Evolutionary conservation across 2,797 vertebrate species (phyloP).

Genomic region (Avahi laniger): DNA sequence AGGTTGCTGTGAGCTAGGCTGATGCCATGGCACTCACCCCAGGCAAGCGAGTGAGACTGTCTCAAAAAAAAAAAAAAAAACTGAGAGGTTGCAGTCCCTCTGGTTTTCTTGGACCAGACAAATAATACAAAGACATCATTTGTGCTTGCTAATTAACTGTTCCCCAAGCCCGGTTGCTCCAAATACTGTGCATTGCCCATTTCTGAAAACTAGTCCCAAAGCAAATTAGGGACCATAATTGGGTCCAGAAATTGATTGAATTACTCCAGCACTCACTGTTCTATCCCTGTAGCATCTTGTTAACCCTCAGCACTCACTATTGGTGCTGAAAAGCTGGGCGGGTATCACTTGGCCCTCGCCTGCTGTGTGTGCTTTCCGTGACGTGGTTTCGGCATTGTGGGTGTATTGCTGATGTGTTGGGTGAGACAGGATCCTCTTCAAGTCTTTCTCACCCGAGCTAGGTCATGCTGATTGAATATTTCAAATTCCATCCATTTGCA

Average conservation of each 20-base stretch:
- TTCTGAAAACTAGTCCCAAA: background rate
- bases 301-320: too few relatives aligned
- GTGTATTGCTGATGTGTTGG: background rate
- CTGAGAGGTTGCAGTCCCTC: background rate
- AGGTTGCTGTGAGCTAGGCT: too few relatives aligned
- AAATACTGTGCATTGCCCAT: background rate
- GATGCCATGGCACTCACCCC: too few relatives aligned
- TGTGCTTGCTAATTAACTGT: background rate
- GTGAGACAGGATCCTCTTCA: background rate
- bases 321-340: fast-evolving
- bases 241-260: background rate
- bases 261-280: background rate
- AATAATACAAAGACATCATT: background rate
- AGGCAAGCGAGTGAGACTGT: too few relatives aligned
- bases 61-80: too few relatives aligned
- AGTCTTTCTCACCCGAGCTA: background rate
- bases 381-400: too few relatives aligned
- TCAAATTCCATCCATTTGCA: background rate
- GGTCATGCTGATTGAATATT: background rate
- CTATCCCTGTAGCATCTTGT: background rate
- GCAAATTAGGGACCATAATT: background rate
- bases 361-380: background rate
- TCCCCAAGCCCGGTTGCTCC: background rate
- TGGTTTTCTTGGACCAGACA: background rate
- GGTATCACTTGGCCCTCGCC: background rate